phyloP scores from a whole-genome alignment of 2,888 invertebrate species.

The Ephialtes manifestator region DNA sequence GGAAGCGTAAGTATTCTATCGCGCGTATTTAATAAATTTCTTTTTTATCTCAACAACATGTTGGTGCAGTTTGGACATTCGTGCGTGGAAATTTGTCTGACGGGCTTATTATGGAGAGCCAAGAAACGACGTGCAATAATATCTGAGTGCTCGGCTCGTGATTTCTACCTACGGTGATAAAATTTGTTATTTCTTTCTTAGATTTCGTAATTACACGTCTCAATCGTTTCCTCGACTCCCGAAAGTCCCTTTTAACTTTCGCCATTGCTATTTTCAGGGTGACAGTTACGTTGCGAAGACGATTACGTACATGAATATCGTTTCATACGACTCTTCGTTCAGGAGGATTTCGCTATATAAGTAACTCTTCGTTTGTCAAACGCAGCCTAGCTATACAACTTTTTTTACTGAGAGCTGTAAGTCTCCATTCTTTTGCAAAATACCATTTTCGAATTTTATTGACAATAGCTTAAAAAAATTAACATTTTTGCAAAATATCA shows the following conservation, averaged over 20 bases:
- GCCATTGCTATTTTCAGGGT: not conserved
- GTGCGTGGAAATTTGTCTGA: conserved; percentile 60
- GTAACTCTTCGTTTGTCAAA: conserved; percentile 51
- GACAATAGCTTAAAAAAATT: too few relatives aligned
- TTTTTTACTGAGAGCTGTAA: not conserved
- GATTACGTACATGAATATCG: conserved; percentile 18
- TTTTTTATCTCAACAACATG: conserved; percentile 46
- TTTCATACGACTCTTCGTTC: conserved; percentile 7
- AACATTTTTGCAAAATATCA: too few relatives aligned
- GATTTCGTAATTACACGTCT: conserved; percentile 21
- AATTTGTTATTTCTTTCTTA: conserved; percentile 6
- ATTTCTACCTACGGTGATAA: conserved; percentile 46
- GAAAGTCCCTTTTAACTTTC: not conserved
- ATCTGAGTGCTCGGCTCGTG: conserved; percentile 46
- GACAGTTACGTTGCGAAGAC: conserved; percentile 4
- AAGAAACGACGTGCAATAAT: conserved; percentile 58
- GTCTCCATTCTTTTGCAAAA: too few relatives aligned
- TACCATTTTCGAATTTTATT: too few relatives aligned
- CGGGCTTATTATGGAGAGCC: conserved; percentile 29
- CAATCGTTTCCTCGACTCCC: not conserved
- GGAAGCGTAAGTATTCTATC: conserved; percentile 62
- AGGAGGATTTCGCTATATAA: conserved; percentile 21
- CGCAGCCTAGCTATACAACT: conserved; percentile 28
- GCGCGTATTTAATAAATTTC: conserved; percentile 48
- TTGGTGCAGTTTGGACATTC: conserved; percentile 63